Conservation (phyloP, 2,888 invertebrate genomes). For the Lamellibrachia satsuma region DNA sequence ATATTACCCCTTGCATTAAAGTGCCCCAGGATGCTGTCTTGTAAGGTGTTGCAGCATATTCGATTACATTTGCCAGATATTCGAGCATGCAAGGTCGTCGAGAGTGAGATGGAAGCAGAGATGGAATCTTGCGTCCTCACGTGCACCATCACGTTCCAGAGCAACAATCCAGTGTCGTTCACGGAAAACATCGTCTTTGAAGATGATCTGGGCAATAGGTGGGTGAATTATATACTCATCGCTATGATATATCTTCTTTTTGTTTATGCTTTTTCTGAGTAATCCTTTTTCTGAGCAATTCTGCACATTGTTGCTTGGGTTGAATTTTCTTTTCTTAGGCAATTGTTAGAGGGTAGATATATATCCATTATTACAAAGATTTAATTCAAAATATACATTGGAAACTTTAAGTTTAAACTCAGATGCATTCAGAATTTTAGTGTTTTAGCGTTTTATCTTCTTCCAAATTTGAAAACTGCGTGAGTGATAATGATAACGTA, state of each 20-base stretch:
- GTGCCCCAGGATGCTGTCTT: not conserved
- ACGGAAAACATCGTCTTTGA: conserved; percentile 52
- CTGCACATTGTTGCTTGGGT: no score
- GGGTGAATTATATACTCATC: conserved; percentile 28
- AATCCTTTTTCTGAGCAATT: not conserved
- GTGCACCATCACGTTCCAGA: conserved; percentile 56
- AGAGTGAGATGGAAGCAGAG: conserved; percentile 48
- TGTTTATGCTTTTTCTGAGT: not conserved
- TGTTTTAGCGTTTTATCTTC: no score
- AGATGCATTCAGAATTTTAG: no score
- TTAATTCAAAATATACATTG: no score
- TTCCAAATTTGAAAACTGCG: no score
- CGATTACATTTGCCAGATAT: conserved; percentile 32
- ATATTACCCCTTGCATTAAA: no score
- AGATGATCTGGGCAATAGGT: conserved; percentile 56
- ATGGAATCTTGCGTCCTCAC: conserved; percentile 19
- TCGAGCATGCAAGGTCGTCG: conserved; percentile 51
- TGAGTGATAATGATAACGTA: no score
- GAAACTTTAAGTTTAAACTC: no score
- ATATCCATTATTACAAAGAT: no score
- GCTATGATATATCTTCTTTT: not conserved
- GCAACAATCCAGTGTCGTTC: conserved; percentile 60
- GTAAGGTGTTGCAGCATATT: not conserved
- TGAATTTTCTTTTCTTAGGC: no score
- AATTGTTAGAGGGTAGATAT: no score